These are phyloP conservation scores for Bombyx huttoni DNA, from an alignment of 2,888 invertebrate species.

Conservation along the genomic window DNA sequence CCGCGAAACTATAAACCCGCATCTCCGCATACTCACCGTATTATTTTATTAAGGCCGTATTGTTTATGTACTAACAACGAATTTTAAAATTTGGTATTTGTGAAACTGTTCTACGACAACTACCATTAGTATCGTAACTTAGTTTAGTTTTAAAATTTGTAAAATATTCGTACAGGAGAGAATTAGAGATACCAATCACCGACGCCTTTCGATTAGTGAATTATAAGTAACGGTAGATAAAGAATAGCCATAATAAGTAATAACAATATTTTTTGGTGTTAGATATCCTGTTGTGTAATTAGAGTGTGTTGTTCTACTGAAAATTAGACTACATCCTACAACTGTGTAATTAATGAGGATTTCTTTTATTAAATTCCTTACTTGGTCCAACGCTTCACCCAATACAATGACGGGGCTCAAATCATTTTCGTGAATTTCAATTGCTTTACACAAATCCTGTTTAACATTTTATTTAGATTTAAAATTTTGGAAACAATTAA, in stretches of 20 bases:
- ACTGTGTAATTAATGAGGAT: constrained; percentile 30
- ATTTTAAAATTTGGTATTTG: constrained; percentile 10
- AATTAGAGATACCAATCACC: constrained; percentile 31
- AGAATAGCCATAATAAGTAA: not conserved
- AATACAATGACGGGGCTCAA: constrained; percentile 80
- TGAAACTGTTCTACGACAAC: constrained; percentile 61
- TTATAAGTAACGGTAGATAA: constrained; percentile 9
- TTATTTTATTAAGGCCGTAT: not conserved
- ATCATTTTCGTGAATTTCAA: constrained; percentile 80
- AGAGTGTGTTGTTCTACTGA: constrained; percentile 54
- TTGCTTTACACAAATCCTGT: constrained; percentile 83
- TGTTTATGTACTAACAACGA: not conserved
- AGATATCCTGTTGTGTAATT: constrained; percentile 40
- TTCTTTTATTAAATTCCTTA: constrained; percentile 66
- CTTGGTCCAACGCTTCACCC: constrained; percentile 87
- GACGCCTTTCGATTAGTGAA: constrained; percentile 30
- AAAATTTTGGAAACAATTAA: constrained; percentile 3
- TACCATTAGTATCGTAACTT: constrained; percentile 48
- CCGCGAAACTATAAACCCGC: too few species aligned
- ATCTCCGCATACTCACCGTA: not conserved
- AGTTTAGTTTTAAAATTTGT: constrained; percentile 13
- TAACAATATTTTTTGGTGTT: constrained; percentile 15
- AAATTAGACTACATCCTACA: constrained; percentile 58
- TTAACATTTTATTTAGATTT: constrained; percentile 31
- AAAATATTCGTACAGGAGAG: constrained; percentile 16